Evolutionary conservation across 2,113 vertebrate species (phyloP), one percentile per base, ranked within the genome.

Genomic region (Aegithalos caudatus): DNA sequence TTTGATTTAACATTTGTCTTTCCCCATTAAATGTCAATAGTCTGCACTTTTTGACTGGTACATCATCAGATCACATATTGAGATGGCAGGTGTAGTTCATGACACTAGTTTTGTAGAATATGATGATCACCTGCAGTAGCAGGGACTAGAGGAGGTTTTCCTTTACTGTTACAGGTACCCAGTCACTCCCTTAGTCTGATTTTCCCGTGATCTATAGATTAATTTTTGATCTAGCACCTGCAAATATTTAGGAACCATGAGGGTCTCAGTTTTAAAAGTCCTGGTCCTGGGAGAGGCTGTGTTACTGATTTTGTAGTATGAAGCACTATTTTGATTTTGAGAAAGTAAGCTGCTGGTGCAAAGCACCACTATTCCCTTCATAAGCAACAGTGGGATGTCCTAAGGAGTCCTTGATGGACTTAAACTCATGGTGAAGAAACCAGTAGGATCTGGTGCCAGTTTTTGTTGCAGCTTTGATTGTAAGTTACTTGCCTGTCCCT

Each of bases 301-400:
- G 10, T 54, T 50, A 11, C 1, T 86, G 47, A n/a, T 70, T 65
- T 61, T 70, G 42, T 28, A 66, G 33, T 27, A 7, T 42, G 62
- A 88, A 81, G 38, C 27, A 7, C 12, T 69, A 0, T 60, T 61
- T 83, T 62, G 38, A 42, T 65, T 83, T 86, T 62, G 45, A 62
- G 42, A 86, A 45, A 44, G 40, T 4, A 76, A 83, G 11, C 12
- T 73, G 9, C 56, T 73, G 20, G 6, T 86, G 21, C n/a, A 74
- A 48, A 87, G 15, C 33, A 45, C 15, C 4, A 2, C 22, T 38
- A 0, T 54, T 79, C 3, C 7, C 1, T 23, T 58, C 21, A 56
- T 60, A 19, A 3, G 5, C n/a, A 64, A 9, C 35, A 47, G 14
- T 71, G 31, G 12, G 7, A 8, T 60, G 15, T 8, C 44, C 12